These are phyloP conservation scores for Periophthalmus magnuspinnatus DNA, from an alignment of 2,797 vertebrate genomes.

Conservation along the genomic window DNA sequence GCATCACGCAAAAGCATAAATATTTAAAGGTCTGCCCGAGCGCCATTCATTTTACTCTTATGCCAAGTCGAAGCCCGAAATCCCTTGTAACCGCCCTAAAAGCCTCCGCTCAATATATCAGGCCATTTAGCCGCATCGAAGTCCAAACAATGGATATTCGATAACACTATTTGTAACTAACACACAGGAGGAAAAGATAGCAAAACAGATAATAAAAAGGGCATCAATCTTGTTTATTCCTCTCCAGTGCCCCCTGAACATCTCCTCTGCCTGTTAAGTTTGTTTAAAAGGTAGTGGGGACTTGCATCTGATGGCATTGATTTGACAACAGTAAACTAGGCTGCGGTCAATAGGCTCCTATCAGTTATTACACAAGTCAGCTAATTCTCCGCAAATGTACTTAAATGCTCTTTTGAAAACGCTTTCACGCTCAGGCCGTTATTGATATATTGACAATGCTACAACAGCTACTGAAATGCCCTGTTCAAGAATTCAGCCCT, in stretches of 20 bases:
- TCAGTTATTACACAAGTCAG: slow-evolving; percentile 83
- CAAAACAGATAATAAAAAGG: slow-evolving; percentile 83
- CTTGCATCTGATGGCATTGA: slow-evolving; percentile 77
- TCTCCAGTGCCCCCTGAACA: slow-evolving; percentile 72
- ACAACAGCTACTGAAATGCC: slow-evolving; percentile 80
- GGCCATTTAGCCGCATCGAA: slow-evolving; percentile 80
- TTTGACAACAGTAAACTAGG: slow-evolving; percentile 79
- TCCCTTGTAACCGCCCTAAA: slow-evolving; percentile 81
- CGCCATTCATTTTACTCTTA: slow-evolving; percentile 76
- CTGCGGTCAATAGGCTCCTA: slow-evolving; percentile 77
- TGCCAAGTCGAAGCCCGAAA: slow-evolving; percentile 78
- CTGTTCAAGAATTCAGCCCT: slow-evolving; percentile 84
- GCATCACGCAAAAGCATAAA: slow-evolving; percentile 71
- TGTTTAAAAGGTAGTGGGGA: slow-evolving; percentile 79
- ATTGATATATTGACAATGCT: slow-evolving; percentile 83
- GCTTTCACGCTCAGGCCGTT: slow-evolving; percentile 77
- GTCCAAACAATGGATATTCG: slow-evolving; percentile 83
- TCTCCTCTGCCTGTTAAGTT: slow-evolving; percentile 71
- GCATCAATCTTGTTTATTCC: slow-evolving; percentile 84
- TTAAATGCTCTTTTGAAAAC: slow-evolving; percentile 83
- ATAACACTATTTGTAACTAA: slow-evolving; percentile 84
- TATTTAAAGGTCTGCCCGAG: slow-evolving; percentile 77
- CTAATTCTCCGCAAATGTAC: slow-evolving; percentile 82
- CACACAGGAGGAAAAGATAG: slow-evolving; percentile 76
- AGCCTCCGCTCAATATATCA: slow-evolving; percentile 81